Percentiles rank a stretch among this genome's conserved stretches.
Conservation (phyloP, 2,888 invertebrate species). For the Dexiosoma caninum region DNA sequence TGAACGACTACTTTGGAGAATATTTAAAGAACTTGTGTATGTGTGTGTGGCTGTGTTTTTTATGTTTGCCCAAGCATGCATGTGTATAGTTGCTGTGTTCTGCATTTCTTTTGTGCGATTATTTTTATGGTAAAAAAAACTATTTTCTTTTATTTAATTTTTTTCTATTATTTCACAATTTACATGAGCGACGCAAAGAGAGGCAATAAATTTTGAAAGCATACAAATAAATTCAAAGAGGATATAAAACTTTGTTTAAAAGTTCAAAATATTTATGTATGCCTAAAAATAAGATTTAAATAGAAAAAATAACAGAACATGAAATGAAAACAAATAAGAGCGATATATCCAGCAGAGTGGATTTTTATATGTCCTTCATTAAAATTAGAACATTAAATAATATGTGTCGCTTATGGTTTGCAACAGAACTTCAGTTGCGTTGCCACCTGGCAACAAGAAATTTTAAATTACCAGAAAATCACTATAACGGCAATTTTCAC, state of each 20-base stretch:
- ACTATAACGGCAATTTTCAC: no score
- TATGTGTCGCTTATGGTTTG: no score
- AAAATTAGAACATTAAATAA: no score
- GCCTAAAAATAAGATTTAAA: no score
- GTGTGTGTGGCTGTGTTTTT: background rate
- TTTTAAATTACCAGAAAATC: no score
- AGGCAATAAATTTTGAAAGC: slow-evolving; percentile 46
- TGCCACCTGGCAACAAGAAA: no score
- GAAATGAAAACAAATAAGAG: no score
- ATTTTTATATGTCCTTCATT: no score
- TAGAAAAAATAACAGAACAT: no score
- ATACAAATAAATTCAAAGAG: slow-evolving; percentile 40
- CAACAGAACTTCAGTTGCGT: no score
- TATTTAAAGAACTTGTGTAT: background rate
- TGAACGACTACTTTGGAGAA: background rate
- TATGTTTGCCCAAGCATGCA: background rate
- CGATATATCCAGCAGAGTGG: no score
- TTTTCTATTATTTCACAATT: background rate
- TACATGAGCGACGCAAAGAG: slow-evolving; percentile 25
- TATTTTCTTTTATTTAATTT: slow-evolving; percentile 15
- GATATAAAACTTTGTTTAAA: slow-evolving; percentile 50
- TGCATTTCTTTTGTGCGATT: background rate
- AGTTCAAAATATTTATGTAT: no score
- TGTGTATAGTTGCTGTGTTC: background rate
- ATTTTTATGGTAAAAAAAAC: slow-evolving; percentile 10